phyloP scores from a whole-genome alignment of 64 coral and sea anemone genomes.

The Anthopleura sola region DNA sequence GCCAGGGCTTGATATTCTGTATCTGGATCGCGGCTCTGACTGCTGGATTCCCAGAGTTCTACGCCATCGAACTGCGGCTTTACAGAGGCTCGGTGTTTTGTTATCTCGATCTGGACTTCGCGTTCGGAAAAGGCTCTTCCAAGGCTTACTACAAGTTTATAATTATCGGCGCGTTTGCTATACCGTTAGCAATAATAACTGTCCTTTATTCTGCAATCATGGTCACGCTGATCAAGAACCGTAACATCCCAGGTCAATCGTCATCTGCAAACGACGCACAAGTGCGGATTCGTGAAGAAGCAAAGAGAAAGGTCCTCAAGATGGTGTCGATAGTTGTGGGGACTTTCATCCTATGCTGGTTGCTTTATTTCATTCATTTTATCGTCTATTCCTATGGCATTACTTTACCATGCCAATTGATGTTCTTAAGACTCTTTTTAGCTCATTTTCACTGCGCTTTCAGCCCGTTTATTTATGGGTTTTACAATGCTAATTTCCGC shows the following conservation, averaged over 20 bases:
- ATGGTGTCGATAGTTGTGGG: constrained; percentile 64
- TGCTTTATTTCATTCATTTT: constrained; percentile 72
- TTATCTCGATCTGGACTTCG: constrained; percentile 44
- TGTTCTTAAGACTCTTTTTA: constrained; percentile 44
- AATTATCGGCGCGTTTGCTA: constrained; percentile 40
- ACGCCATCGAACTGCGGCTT: constrained; percentile 14
- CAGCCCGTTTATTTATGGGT: constrained; percentile 49
- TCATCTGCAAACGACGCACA: not conserved
- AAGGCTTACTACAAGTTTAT: constrained; percentile 44
- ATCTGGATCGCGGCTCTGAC: constrained; percentile 51
- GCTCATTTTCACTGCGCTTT: constrained; percentile 70
- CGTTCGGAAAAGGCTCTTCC: constrained; percentile 38
- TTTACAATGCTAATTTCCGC: constrained; percentile 51
- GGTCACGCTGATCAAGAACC: constrained; percentile 4
- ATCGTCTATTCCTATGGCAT: constrained; percentile 59
- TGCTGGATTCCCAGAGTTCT: constrained; percentile 27
- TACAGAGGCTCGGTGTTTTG: constrained; percentile 19
- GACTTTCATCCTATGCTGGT: constrained; percentile 60
- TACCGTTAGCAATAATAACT: constrained; percentile 37
- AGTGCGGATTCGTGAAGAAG: constrained; percentile 13
- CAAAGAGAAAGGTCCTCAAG: constrained; percentile 48
- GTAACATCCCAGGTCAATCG: constrained; percentile 36
- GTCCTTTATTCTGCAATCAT: constrained; percentile 60
- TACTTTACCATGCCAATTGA: constrained; percentile 44
- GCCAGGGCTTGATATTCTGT: not conserved